Evolutionary conservation across 2,113 vertebrate genomes (phyloP).

Genomic region (Esox niger): DNA sequence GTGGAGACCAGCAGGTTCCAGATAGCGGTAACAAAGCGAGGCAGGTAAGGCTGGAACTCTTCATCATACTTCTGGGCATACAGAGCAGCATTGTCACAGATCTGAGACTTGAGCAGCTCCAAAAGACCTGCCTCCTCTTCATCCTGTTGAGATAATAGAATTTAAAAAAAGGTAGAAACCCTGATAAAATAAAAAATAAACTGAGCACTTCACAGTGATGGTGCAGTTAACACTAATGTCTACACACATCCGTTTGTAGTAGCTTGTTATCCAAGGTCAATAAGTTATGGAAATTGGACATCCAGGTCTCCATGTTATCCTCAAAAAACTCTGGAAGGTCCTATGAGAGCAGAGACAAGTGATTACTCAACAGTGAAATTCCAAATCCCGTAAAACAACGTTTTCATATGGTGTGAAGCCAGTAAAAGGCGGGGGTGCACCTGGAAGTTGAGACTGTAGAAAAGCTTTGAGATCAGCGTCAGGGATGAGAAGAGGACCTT

Average conservation of each 20-base stretch:
- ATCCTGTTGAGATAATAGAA: constrained; percentile 72
- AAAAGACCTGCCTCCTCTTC: constrained; percentile 96
- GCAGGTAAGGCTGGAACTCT: constrained; percentile 94
- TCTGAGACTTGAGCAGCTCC: constrained; percentile 96
- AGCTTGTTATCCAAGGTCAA: constrained; percentile 98
- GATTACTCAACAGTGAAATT: neutral
- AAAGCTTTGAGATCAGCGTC: constrained; percentile 93
- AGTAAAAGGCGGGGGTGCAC: constrained; percentile 60
- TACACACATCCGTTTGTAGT: constrained; percentile 92
- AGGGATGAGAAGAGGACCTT: constrained; percentile 97
- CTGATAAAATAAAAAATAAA: neutral
- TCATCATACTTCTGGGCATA: constrained; percentile 99
- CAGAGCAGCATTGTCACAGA: constrained; percentile 96
- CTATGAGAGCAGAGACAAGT: constrained; percentile 61
- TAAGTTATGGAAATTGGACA: constrained; percentile 95
- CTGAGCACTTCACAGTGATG: neutral
- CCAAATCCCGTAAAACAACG: neutral
- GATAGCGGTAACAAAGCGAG: constrained; percentile 95
- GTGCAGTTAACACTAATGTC: neutral
- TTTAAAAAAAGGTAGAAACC: neutral
- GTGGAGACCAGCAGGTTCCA: constrained; percentile 98
- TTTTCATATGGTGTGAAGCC: neutral
- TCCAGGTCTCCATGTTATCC: constrained; percentile 99
- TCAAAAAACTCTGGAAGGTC: constrained; percentile 99
- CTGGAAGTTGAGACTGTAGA: constrained; percentile 99